Conservation (phyloP, 2,113 vertebrate species). For the Anolis sagrei region DNA sequence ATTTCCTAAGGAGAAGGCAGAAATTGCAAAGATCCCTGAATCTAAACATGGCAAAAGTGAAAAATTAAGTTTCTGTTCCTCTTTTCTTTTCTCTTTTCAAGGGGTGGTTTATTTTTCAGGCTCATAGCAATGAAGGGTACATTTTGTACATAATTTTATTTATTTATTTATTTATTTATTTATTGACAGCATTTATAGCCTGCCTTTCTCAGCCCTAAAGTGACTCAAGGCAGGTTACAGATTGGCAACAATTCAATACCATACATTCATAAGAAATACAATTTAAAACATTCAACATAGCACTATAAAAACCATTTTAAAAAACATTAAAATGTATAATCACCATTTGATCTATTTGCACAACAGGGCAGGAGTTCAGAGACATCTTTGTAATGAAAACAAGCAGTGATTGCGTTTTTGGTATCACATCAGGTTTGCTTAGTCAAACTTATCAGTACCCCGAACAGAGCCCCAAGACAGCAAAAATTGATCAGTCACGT, state of each 20-base stretch:
- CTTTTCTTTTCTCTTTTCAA: neutral
- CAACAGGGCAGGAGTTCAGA: neutral
- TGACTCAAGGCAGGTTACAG: too few species aligned
- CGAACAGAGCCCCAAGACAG: neutral
- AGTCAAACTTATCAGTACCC: neutral
- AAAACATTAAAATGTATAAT: too few species aligned
- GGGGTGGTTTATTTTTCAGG: too few species aligned
- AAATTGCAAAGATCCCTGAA: neutral
- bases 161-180: too few species aligned
- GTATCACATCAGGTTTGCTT: neutral
- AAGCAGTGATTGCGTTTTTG: neutral
- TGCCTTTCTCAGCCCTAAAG: too few species aligned
- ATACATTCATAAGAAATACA: too few species aligned
- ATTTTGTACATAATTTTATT: neutral
- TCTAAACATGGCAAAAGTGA: neutral
- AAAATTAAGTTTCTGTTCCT: neutral
- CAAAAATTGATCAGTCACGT: neutral
- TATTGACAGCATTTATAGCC: too few species aligned
- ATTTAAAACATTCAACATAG: too few species aligned
- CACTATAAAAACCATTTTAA: too few species aligned
- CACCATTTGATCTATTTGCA: neutral
- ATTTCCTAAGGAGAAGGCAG: neutral
- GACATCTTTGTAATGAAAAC: constrained; percentile 10
- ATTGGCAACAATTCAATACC: too few species aligned
- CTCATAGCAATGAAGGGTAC: constrained; percentile 1